Conservation (phyloP, 2,113 vertebrate genomes). For the Tamias sibiricus region DNA sequence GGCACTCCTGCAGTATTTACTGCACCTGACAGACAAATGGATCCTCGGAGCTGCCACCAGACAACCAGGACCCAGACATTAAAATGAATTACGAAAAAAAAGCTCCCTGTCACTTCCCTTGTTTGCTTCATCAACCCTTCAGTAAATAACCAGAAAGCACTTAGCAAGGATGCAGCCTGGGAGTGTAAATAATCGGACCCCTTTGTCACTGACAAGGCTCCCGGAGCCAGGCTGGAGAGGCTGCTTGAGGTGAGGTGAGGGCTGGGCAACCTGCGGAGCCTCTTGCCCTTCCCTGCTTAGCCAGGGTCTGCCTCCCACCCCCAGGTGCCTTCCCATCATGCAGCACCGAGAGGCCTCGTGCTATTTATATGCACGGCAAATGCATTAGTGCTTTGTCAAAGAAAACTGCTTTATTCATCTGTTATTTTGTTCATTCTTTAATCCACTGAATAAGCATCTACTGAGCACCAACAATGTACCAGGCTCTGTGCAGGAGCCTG, state of each 20-base stretch:
- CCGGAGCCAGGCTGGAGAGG: neutral
- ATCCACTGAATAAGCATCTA: neutral
- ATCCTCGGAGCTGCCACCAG: conserved; percentile 35
- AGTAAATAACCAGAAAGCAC: conserved; percentile 67
- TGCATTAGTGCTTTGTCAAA: neutral
- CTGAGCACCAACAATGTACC: fast-evolving
- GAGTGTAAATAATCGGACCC: neutral
- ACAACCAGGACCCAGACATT: conserved; percentile 32
- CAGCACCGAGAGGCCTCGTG: fast-evolving
- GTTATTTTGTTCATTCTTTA: neutral
- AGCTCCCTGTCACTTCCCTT: conserved; percentile 16
- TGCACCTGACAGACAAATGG: neutral
- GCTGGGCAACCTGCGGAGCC: neutral
- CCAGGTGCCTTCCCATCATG: neutral
- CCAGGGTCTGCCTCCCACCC: fast-evolving
- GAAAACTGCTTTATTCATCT: too few species aligned
- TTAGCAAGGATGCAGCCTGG: neutral
- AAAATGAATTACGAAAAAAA: conserved; percentile 63
- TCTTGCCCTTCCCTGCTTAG: fast-evolving
- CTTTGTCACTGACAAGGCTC: conserved; percentile 13
- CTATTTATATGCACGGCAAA: neutral
- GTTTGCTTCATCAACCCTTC: conserved; percentile 52
- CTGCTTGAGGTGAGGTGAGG: neutral
- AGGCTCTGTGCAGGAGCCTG: fast-evolving
- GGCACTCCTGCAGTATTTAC: neutral